Evolutionary conservation across 2,888 invertebrate genomes (phyloP).

Genomic region (Dryadula phaetusa): DNA sequence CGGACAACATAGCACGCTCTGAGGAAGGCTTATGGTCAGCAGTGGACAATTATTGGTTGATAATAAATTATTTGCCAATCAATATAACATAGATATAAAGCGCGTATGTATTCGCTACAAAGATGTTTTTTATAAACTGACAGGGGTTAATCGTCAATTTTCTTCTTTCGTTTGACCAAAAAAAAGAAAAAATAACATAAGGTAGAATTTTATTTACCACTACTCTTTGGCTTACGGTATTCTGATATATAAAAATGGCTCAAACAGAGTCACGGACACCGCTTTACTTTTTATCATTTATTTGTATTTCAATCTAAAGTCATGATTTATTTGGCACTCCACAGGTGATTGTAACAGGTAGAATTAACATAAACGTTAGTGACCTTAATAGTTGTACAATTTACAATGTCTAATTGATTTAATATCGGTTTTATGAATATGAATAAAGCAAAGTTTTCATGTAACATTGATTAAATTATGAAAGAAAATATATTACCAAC

Average conservation of each 20-base stretch:
- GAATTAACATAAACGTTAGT: constrained; percentile 60
- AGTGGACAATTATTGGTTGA: too few species aligned
- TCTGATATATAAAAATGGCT: neutral
- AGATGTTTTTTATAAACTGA: too few species aligned
- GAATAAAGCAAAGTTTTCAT: constrained; percentile 9
- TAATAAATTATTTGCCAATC: too few species aligned
- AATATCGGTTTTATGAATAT: constrained; percentile 33
- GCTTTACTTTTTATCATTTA: constrained; percentile 44
- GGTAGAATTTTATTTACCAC: neutral
- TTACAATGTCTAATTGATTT: constrained; percentile 41
- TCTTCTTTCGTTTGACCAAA: neutral
- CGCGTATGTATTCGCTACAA: too few species aligned
- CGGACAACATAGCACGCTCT: too few species aligned
- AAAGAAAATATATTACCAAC: neutral
- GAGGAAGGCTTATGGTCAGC: too few species aligned
- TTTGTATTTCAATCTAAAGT: constrained; percentile 50
- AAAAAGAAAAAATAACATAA: neutral
- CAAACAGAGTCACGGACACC: constrained; percentile 14
- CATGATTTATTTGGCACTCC: constrained; percentile 59
- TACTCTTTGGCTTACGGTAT: neutral
- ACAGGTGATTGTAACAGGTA: constrained; percentile 54
- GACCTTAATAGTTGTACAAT: constrained; percentile 55
- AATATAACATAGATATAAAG: too few species aligned
- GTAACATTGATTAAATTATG: constrained; percentile 33
- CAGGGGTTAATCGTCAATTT: too few species aligned